Evolutionary conservation across 2,113 vertebrate species (phyloP).

Genomic region (Neomonachus schauinslandi): DNA sequence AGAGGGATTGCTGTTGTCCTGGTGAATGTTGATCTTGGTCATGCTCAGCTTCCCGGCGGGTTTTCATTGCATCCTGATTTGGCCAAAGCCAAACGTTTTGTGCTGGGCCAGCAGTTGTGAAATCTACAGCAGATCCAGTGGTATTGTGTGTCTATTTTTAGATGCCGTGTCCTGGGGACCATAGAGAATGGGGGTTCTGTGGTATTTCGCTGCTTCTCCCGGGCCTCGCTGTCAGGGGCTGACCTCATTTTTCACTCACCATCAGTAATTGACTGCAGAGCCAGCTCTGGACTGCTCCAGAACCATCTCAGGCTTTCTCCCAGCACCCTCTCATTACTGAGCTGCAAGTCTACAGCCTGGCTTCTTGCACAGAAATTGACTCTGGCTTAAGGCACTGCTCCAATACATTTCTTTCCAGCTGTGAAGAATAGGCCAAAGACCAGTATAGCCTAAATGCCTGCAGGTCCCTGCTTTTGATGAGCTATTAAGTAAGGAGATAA

Average conservation of each 20-base stretch:
- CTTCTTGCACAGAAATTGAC: background rate
- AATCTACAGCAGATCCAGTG: constrained; percentile 50
- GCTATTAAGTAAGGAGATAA: background rate
- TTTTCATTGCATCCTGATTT: constrained; percentile 66
- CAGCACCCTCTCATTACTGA: background rate
- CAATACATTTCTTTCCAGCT: background rate
- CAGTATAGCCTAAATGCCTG: background rate
- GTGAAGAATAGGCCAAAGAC: background rate
- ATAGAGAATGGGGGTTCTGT: constrained; percentile 44
- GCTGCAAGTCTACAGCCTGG: background rate
- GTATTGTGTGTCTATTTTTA: constrained; percentile 74
- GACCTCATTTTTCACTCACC: constrained; percentile 65
- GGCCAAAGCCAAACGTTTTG: constrained; percentile 49
- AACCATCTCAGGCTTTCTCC: background rate
- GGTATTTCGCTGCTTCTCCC: constrained; percentile 48
- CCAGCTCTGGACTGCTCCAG: constrained; percentile 20
- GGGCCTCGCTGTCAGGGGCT: constrained; percentile 56
- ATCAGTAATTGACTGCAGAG: constrained; percentile 13
- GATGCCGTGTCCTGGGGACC: constrained; percentile 57
- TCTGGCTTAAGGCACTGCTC: constrained; percentile 1
- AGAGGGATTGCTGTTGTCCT: constrained; percentile 31
- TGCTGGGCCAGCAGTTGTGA: constrained; percentile 71
- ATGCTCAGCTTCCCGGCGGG: constrained; percentile 35
- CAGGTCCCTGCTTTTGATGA: constrained; percentile 8
- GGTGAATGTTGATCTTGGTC: constrained; percentile 54